phyloP scores from a whole-genome alignment of 1,140 invertebrate genomes.

The Drosophila micromelanica region DNA sequence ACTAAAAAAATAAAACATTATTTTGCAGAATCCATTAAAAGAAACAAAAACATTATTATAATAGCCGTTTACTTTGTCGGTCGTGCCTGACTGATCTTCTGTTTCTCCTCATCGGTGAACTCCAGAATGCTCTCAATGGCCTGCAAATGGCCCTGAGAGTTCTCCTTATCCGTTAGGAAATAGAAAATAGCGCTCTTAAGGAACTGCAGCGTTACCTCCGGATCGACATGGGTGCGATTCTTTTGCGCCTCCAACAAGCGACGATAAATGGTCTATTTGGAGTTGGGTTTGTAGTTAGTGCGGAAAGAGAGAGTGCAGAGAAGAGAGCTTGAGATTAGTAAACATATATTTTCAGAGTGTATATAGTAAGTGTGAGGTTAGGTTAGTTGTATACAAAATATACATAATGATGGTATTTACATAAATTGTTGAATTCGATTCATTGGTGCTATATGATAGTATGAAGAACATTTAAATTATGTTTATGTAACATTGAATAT shows the following conservation, averaged over 20 bases:
- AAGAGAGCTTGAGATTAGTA: constrained; percentile 39
- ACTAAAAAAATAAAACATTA: constrained; percentile 72
- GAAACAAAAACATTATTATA: constrained; percentile 41
- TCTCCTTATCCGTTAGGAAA: constrained; percentile 94
- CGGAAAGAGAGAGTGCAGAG: constrained; percentile 29
- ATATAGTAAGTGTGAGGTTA: constrained; percentile 48
- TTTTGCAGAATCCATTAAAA: constrained; percentile 51
- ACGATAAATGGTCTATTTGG: constrained; percentile 91
- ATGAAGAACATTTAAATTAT: constrained; percentile 75
- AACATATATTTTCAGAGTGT: constrained; percentile 10
- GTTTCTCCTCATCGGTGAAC: constrained; percentile 90
- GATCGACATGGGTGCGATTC: constrained; percentile 89
- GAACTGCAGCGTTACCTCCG: constrained; percentile 94
- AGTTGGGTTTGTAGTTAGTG: constrained; percentile 23
- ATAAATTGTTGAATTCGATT: constrained; percentile 41
- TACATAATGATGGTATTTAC: constrained; percentile 57
- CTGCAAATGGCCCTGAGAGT: constrained; percentile 91
- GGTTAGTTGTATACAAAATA: constrained; percentile 36
- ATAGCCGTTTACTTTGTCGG: constrained; percentile 69
- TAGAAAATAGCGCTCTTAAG: constrained; percentile 96
- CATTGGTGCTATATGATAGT: constrained; percentile 56
- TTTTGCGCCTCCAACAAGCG: constrained; percentile 90
- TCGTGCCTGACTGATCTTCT: constrained; percentile 89
- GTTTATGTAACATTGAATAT: constrained; percentile 70
- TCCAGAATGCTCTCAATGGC: constrained; percentile 94